Evolutionary conservation across 2,797 vertebrate species (phyloP), one percentile per base, ranked within the genome.

Genomic region (Gadopsis bispinosus): DNA sequence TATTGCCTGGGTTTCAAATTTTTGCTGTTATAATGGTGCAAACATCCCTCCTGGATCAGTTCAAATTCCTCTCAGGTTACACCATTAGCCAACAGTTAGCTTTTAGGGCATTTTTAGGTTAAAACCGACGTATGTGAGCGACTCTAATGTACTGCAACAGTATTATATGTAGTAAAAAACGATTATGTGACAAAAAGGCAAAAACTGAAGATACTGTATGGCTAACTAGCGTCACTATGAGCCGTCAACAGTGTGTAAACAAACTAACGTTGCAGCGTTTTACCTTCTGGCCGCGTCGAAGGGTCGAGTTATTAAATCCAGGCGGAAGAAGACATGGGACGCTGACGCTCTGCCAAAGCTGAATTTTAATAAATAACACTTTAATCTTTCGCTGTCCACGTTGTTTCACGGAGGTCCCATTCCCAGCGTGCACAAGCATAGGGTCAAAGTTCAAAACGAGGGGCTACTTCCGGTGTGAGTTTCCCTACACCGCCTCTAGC

Each of bases 361-460:
- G 2, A 43, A 16, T 73, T 37, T 3, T 33, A 66, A 64, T 3
- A 22, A 63, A 61, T 55, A 72, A 31, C 20, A 33, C 0, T 61
- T 48, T 6, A 45, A 22, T 75, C 0, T 50, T 68, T 8, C 0
- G 7, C 48, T 61, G 45, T 83, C 89, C 93, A 93, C 93, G 92
- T 92, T 93, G 76, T 61, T 84, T 72, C 37, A 61, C 45, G 20
- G 45, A 29, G 19, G 7, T 64, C 19, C 47, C 70, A 71, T 66
- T 31, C 54, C 47, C 87, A 83, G 81, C 91, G 45, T 89, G 89
- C 59, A 50, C 8, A 22, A 37, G 26, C 2, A 5, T 7, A 66
- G 55, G 83, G 86, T 92, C 78, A 92, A 54, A 90, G 89, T 81
- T 89, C 43, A 89, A 65, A 54, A 16, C 29, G 5, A 41, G 26